Evolutionary conservation across 2,888 invertebrate species (phyloP), one percentile per base, ranked within the genome.

Genomic region (Polydrusus cervinus): DNA sequence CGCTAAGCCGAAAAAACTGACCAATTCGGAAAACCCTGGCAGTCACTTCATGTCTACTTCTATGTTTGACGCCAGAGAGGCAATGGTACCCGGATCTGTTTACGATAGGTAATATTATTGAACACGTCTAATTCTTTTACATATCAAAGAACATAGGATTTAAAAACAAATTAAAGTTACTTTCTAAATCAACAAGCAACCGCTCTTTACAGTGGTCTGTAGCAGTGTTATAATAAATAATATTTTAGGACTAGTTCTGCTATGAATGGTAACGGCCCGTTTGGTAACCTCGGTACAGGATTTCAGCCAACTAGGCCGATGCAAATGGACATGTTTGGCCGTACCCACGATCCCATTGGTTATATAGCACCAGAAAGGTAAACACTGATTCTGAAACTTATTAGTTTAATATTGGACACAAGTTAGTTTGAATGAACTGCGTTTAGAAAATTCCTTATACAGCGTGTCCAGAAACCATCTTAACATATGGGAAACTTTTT

Each of bases 1-100:
- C 87, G 95, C 97, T 38, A 99, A 98, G 87, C 98, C 98, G 1
- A 97, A 97, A 87, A 98, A 98, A 86, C 90, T 99, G 79, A 93
- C 97, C 18, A 98, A 99, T 86, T 92, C 95, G 0, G 92, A 95
- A 72, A 99, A 98, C 87, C 98, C 98, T 0, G 97, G 97, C 0
- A 95, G 97, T 0, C 97, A 98, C 85, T 99, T 98, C 86, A 98
- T 99, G 98, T 96, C 95, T 70, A 97, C 96, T 30, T 95, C 97
- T 34, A 97, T 97, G 93, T 98, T 97, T 87, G 97, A 98, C 88
- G 98, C 98, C 14, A 91, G 98, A 80, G 98, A 98, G 87, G 97
- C 97, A 5, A 91, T 98, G 87, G 95, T 97, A 68, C 97, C 97
- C 0, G 97, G 97, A 25, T 96, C 97, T 14, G 92, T 97, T 40